These are phyloP conservation scores for Nomada flava DNA, from an alignment of 2,888 invertebrate species.

Conservation along the genomic window DNA sequence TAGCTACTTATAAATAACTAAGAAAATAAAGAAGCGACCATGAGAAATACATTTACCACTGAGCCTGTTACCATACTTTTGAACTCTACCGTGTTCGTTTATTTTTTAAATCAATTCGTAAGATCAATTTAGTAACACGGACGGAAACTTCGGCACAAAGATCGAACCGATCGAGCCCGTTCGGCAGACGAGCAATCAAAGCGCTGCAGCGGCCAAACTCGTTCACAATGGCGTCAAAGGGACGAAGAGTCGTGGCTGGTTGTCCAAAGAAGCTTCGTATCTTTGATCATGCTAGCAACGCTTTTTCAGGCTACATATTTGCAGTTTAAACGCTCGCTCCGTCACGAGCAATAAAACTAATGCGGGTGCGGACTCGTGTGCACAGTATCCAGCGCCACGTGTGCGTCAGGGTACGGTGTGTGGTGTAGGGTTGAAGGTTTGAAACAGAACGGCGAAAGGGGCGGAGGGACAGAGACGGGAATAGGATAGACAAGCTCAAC, in stretches of 20 bases:
- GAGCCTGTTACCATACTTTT: no score
- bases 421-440: conserved; percentile 2
- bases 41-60: no score
- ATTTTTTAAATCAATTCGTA: background rate
- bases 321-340: conserved; percentile 29
- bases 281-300: conserved; percentile 52
- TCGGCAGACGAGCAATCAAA: conserved; percentile 43
- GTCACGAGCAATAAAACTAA: conserved; percentile 57
- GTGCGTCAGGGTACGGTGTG: background rate
- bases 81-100: background rate
- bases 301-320: conserved; percentile 44
- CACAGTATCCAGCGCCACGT: background rate
- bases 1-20: no score
- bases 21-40: no score
- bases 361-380: conserved; percentile 43
- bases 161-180: conserved; percentile 26
- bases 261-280: conserved; percentile 39
- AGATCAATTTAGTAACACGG: background rate
- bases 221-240: conserved; percentile 41
- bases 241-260: conserved; percentile 34
- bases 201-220: conserved; percentile 21
- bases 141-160: background rate
- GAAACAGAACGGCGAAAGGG: background rate
- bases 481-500: conserved; percentile 11
- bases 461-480: background rate